Evolutionary conservation across 2,888 invertebrate species (phyloP), one percentile per base, ranked within the genome.

Genomic region (Nasonovia ribisnigri): DNA sequence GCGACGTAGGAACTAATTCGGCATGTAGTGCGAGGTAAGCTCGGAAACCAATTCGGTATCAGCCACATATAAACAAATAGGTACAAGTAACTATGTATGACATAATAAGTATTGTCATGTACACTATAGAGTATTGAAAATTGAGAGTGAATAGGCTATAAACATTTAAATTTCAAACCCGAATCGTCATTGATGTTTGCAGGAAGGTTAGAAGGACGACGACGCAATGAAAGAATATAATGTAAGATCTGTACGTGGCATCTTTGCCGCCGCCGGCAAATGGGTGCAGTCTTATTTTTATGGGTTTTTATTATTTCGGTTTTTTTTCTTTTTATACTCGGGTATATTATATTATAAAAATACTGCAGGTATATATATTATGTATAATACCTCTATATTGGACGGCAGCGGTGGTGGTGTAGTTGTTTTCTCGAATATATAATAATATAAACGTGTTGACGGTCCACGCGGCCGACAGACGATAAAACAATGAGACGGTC

Each of bases 271-370:
- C 90, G 92, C 60, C 92, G 88, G 92, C 92, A 86, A 90, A 86
- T 93, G 93, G 93, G 93, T 90, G 93, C 90, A 90, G 93, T 93
- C 90, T 90, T 87, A 90, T 93, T 93, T 92, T 93, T 93, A 93
- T 90, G 93, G 93, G 77, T 89, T 93, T 93, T 92, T 92, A 88
- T 92, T 92, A 93, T 93, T 93, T 93, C 43, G 54, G 60, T 90
- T 90, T 84, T 51, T 88, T 84, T 43, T 92, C 42, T 84, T 93
- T 48, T 90, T 93, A 60, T 93, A 20, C 84, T 89, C 36, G 2
- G 77, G 77, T 77, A 77, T 89, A 29, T 84, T 84, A 84, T 84
- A 67, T 46, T 87, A 77, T 77, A 77, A 77, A 77, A 77, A 77
- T 77, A 77, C 77, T 77, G 20, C 77, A 36, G 77, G 77, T 86